Base-by-base conservation (phyloP, 2,888 invertebrate species). In the Amphimallon solstitiale region DNA sequence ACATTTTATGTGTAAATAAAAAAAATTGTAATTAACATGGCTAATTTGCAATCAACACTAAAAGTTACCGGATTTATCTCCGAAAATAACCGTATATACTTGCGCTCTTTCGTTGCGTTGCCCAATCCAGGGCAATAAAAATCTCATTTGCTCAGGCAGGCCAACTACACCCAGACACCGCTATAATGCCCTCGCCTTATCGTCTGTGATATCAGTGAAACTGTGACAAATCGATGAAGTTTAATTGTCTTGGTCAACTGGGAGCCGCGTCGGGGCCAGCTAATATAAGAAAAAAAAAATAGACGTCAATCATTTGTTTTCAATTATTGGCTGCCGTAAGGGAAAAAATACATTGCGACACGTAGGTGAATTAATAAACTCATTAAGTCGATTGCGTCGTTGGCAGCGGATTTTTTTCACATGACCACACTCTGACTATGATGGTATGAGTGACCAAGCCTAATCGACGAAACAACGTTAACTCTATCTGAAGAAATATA, bases 251-350 rank as follows among this genome's bases (percentile, higher is more conserved):
- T 45, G 56, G 56, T 59, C 56, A 59, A 59, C 56, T 29, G 29
- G 56, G 56, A 59, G 56, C 56, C 56, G 56, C 56, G 14, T 10
- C 19, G 56, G 15, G 43, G 45, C 56, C n/a, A n/a, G n/a, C n/a
- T n/a, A n/a, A n/a, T n/a, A n/a, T n/a, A n/a, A n/a, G n/a, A n/a
- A 59, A 43, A 29, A 59, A 59, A 52, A 59, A 59, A 59, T 59
- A 43, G 34, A 59, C 56, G 56, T 59, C 56, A 59, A 59, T 59
- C 56, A 59, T 59, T 59, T 59, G 56, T 59, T 59, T 59, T 59
- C 56, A 59, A 59, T 59, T 59, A 59, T 59, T 59, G 45, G 56
- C 56, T 43, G 56, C 56, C 56, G 40, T 59, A 43, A 59, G 56
- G 56, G 56, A 59, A 59, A 54, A 59, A 59, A 34, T 59, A 43